A percentile compares a stretch with the other conserved stretches of the same genome.
Evolutionary conservation across 2,888 invertebrate genomes (phyloP).

Genomic region (Ethmia dodecea): DNA sequence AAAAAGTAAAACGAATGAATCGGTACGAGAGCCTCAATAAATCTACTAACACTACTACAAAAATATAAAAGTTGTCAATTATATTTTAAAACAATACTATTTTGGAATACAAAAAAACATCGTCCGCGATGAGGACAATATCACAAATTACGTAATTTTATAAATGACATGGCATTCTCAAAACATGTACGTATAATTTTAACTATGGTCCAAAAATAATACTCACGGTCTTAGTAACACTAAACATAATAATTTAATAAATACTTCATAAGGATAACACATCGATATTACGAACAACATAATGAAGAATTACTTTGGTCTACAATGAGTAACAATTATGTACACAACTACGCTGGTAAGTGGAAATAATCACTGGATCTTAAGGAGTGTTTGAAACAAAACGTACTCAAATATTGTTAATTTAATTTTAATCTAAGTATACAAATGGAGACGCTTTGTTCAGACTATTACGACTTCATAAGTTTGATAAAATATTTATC

Average conservation of each 20-base stretch:
- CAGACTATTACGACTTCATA: constrained; percentile 10
- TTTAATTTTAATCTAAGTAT: constrained; percentile 1
- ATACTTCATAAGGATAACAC: constrained; percentile 22
- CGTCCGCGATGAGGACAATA: no score
- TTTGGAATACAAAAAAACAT: no score
- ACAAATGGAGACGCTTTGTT: constrained; percentile 9
- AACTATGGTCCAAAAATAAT: constrained; percentile 53
- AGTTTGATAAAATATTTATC: constrained; percentile 28
- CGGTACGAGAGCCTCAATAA: constrained; percentile 15
- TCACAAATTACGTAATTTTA: constrained; percentile 5
- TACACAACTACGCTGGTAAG: constrained; percentile 9
- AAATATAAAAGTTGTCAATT: no score
- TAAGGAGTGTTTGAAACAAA: constrained; percentile 4
- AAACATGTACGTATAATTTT: constrained; percentile 31
- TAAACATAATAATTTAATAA: constrained; percentile 37
- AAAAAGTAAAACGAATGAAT: constrained; percentile 8
- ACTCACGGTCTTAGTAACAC: constrained; percentile 44
- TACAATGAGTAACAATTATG: constrained; percentile 42
- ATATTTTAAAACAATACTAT: no score
- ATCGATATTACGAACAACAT: constrained; percentile 38
- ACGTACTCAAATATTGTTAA: no score
- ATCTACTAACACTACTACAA: no score
- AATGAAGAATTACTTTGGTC: constrained; percentile 62
- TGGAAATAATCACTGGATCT: constrained; percentile 13
- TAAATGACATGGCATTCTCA: constrained; percentile 19